Base-by-base conservation (phyloP, 2,888 invertebrate genomes). In the Leucophora obtusa region DNA sequence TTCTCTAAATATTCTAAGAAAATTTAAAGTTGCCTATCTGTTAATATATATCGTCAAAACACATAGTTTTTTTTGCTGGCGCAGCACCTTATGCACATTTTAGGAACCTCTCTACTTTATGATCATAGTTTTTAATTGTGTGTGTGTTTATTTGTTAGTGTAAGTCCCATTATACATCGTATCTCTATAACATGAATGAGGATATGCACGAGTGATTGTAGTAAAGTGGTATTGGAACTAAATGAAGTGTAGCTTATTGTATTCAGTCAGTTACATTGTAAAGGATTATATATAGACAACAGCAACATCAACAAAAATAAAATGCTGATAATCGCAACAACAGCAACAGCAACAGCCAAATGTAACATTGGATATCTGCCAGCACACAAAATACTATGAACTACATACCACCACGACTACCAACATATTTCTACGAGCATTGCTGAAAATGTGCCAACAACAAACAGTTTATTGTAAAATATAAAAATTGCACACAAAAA, bases 231-330 rank as follows among this genome's bases (percentile, higher is more conserved):
- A 77, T 77, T 81, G 73, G 70, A 70, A 81, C 77, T 74, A 81
- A 81, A 81, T 81, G 81, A 81, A 81, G 81, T 77, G 77, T 74
- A 74, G 73, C 81, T 70, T 77, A 81, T 77, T 81, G 81, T 70
- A 56, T 65, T 69, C 62, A 63, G 28, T 63, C 66, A 56, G 54
- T 70, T 73, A 60, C 77, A 62, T 53, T 71, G 73, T 74, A 68
- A 77, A 70, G 81, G 73, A 81, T 77, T 81, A 81, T 77, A 2
- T 66, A 43, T 66, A 73, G 60, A 54, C 70, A 70, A 73, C 65
- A 43, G 66, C 28, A 28, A 28, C 28, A 28, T 28, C 28, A 28
- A 56, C 15, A 50, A 54, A 54, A 33, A 58, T 10, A 33, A 33
- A 33, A 2, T 15, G 33, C 2, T 58, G 53, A 65, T 38, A 65